Percentiles rank a stretch among this genome's conserved stretches.
phyloP scores from a whole-genome alignment of 1,140 invertebrate species.

The Stegodyphus mimosarum region DNA sequence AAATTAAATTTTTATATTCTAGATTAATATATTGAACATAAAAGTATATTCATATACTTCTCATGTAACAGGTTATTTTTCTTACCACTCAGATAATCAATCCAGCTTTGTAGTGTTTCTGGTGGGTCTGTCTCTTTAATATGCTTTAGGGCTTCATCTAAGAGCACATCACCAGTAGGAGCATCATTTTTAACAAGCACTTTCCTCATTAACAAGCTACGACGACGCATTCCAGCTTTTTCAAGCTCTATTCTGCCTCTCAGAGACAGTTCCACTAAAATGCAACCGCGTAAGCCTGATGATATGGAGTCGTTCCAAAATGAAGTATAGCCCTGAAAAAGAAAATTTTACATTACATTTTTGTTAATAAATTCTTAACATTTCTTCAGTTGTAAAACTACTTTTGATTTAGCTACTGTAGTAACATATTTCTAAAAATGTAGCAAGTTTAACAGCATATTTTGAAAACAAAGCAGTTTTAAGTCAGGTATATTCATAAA shows the following conservation, averaged over 20 bases:
- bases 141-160: conserved; percentile 99
- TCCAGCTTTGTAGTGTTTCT: conserved; percentile 98
- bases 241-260: conserved; percentile 95
- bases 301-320: conserved; percentile 99
- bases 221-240: conserved; percentile 93
- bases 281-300: conserved; percentile 96
- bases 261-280: conserved; percentile 95
- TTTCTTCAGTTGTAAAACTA: too few relatives aligned
- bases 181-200: conserved; percentile 82
- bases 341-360: neutral
- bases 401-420: too few relatives aligned
- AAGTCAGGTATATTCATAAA: too few relatives aligned
- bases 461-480: too few relatives aligned
- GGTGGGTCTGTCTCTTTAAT: conserved; percentile 97
- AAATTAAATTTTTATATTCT: too few relatives aligned
- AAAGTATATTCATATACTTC: too few relatives aligned
- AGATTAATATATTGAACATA: too few relatives aligned
- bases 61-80: conserved; percentile 48
- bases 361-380: neutral
- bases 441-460: too few relatives aligned
- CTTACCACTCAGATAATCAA: conserved; percentile 98
- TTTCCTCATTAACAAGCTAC: conserved; percentile 87
- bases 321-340: conserved; percentile 94
- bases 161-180: conserved; percentile 95
- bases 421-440: too few relatives aligned